Conservation (phyloP, 2,888 invertebrate species). For the Rhagonycha fulva region DNA sequence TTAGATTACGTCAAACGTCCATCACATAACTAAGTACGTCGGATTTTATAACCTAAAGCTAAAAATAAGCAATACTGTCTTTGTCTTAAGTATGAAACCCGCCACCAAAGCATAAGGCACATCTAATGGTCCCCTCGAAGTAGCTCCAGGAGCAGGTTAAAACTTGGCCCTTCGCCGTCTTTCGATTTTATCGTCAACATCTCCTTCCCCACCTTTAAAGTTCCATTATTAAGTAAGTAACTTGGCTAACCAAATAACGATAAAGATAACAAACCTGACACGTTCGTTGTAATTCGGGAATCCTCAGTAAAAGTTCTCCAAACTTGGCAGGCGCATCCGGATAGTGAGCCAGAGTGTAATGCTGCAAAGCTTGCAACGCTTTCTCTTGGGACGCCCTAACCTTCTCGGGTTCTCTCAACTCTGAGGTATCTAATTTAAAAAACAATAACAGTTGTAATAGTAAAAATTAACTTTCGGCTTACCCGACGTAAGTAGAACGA, state of each 20-base stretch:
- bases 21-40: conserved; percentile 51
- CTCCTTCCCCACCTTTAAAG: conserved; percentile 84
- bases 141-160: conserved; percentile 95
- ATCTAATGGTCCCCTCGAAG: conserved; percentile 86
- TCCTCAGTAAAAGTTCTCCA: conserved; percentile 87
- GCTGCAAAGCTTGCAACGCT: conserved; percentile 88
- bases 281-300: conserved; percentile 93
- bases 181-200: conserved; percentile 86
- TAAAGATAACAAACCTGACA: conserved; percentile 71
- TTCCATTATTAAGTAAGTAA: background rate
- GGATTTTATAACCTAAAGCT: conserved; percentile 49
- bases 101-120: conserved; percentile 54
- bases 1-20: conserved; percentile 22
- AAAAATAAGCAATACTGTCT: conserved; percentile 52
- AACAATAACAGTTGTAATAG: background rate
- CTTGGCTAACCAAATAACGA: conserved; percentile 42
- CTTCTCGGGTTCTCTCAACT: conserved; percentile 90
- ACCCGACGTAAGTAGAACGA: conserved; percentile 91
- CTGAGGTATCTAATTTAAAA: conserved; percentile 73
- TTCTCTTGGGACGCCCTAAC: conserved; percentile 93
- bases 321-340: conserved; percentile 94
- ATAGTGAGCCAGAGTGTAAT: conserved; percentile 89
- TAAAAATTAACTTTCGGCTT: conserved; percentile 34
- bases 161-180: conserved; percentile 88
- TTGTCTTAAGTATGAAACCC: conserved; percentile 50